Evolutionary conservation across 2,797 vertebrate genomes (phyloP), one percentile per base, ranked within the genome.

Genomic region (Morus bassanus): DNA sequence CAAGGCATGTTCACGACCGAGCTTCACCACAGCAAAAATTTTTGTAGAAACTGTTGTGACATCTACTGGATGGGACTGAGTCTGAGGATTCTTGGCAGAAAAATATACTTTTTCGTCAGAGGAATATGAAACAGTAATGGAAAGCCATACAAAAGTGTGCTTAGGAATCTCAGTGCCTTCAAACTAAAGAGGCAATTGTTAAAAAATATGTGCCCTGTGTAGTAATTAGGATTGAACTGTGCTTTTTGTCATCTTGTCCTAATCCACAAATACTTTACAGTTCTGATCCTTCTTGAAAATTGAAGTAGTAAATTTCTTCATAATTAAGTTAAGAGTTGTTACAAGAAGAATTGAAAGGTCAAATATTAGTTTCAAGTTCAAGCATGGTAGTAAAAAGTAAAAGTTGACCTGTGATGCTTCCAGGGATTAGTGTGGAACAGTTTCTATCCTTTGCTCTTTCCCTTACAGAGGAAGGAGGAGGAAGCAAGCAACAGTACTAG

Each of bases 351-450:
- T 2, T 43, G 11, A 22, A 88, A 80, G 6, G 48, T 91, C 13
- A 63, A 51, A 88, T 33, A 45, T 73, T 18, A 43, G 9, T 48
- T 91, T 91, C 28, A 75, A 65, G 33, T 33, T 39, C 18, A 35
- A 37, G 22, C 0, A 0, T 24, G 23, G 18, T 7, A 54, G 9
- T 1, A 0, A 73, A 64, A 37, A 43, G 54, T 54, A 50, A 78
- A 85, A 91, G 33, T 18, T 94, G 61, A 54, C 22, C 12, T 69
- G 41, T 18, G 75, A 3, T 13, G 5, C 31, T 88, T 67, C 13
- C 37, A 68, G 53, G 45, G 6, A 25, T 93, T 88, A 46, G 35
- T 65, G 59, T 81, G 63, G 46, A 85, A 28, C 30, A 56, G 57
- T 72, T 93, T 53, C 35, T 16, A 24, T 57, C n/a, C n/a, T 78